These are phyloP conservation scores for Pseudonaja textilis DNA, from an alignment of 2,113 vertebrate genomes.

Conservation along the genomic window DNA sequence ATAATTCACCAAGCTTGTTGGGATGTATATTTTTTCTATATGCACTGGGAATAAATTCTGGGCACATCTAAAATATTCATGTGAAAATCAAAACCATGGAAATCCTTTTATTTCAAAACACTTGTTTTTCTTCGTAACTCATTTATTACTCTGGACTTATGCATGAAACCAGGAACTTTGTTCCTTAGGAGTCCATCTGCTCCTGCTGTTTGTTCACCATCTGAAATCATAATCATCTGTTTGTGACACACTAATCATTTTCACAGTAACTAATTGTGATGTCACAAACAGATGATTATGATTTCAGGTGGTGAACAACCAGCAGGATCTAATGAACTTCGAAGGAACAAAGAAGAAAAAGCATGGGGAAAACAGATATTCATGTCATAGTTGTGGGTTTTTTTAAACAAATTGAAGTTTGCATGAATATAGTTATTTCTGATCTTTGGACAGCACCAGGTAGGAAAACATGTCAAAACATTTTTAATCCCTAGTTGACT, in stretches of 20 bases:
- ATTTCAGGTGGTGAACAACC: conserved; percentile 68
- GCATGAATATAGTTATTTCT: conserved; percentile 8
- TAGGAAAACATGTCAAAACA: conserved; percentile 25
- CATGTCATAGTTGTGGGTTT: conserved; percentile 18
- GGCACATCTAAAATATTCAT: conserved; percentile 10
- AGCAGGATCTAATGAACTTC: conserved; percentile 65
- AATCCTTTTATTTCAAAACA: conserved; percentile 14
- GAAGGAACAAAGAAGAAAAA: conserved; percentile 52
- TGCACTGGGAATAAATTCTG: not conserved
- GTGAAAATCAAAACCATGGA: conserved; percentile 13
- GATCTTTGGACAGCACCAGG: not conserved
- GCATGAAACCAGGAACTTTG: conserved; percentile 61
- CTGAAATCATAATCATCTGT: conserved; percentile 69
- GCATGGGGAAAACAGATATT: conserved; percentile 28
- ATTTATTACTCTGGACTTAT: conserved; percentile 57
- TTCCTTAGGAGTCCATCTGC: conserved; percentile 64
- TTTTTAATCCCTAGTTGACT: not conserved
- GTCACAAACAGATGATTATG: conserved; percentile 65
- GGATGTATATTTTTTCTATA: not conserved
- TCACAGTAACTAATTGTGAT: conserved; percentile 61
- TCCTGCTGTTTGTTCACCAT: conserved; percentile 70
- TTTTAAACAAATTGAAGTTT: not conserved
- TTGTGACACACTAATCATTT: conserved; percentile 66
- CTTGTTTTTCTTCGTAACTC: conserved; percentile 51
- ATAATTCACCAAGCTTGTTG: not conserved